Base-by-base conservation (phyloP, 2,113 vertebrate genomes). In the Podarcis cretensis region DNA sequence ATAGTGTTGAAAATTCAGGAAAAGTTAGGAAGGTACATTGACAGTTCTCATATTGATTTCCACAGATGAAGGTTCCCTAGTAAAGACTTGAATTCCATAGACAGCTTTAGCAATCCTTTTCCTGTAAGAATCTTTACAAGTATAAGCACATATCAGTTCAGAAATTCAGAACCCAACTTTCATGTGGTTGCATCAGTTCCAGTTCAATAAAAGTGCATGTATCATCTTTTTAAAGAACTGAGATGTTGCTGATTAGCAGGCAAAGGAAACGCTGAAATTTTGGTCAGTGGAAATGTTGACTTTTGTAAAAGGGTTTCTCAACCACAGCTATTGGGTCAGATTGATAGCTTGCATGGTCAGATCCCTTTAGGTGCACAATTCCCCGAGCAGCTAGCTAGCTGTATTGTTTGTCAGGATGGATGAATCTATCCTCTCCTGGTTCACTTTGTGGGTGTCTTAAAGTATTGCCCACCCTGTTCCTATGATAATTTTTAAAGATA, bases 61-160 rank as follows among this genome's bases (percentile, higher is more conserved):
- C 0, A 1, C 63, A 69, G 23, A 78, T 13, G 25, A 75, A 76
- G 0, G 0, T 48, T 43, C 65, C 74, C 37, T 14, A 21, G 14
- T 75, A 84, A 84, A 81, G 66, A 77, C 73, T 69, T 43, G 18
- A 2, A 76, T 43, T 88, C 30, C 6, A 8, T 12, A 59, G 20
- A 48, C 77, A 40, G 30, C 37, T 85, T 68, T 43, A 1, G 3
- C 71, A 4, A 25, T 7, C 0, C 43, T 77, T 4, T 68, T 65
- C n/a, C 25, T 0, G 5, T 30, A 1, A 3, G n/a, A 80, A 12
- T 32, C 6, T 32, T 32, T 86, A 32, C 37, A 75, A 76, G 73
- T 68, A 3, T 54, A 76, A 74, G 63, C 7, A 1, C 18, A n/a
- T 37, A 27, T 40, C 32, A 35, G 16, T n/a, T 81, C 23, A 73